Conservation (phyloP, 2,113 vertebrate species). For the Petaurus breviceps region DNA sequence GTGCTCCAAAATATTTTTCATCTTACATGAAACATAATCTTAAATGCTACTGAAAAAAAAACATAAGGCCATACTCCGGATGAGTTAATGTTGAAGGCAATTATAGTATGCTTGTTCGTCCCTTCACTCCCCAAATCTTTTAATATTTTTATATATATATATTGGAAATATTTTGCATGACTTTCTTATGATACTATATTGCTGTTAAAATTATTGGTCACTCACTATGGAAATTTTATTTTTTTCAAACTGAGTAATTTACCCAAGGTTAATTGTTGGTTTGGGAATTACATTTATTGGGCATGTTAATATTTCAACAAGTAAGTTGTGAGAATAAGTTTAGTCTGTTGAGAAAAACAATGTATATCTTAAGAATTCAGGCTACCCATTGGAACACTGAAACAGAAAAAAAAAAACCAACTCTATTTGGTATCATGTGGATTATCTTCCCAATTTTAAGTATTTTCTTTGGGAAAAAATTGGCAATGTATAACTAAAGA, state of each 20-base stretch:
- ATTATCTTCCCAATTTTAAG: background rate
- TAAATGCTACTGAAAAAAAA: background rate
- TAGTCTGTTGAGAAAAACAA: background rate
- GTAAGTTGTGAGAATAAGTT: background rate
- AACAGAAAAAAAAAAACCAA: background rate
- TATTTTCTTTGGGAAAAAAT: background rate
- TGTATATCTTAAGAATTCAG: background rate
- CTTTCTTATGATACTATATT: conserved; percentile 12
- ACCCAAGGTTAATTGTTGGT: background rate
- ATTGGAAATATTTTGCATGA: conserved; percentile 20
- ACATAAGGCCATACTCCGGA: background rate
- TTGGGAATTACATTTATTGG: background rate
- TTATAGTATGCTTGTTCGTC: background rate
- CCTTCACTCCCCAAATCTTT: conserved; percentile 28
- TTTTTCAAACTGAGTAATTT: background rate
- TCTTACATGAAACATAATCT: background rate
- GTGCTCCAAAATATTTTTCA: conserved; percentile 37
- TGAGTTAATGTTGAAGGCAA: background rate
- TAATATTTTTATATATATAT: conserved; percentile 17
- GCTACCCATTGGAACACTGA: background rate
- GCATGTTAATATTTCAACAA: background rate
- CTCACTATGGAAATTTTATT: background rate
- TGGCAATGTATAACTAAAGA: background rate
- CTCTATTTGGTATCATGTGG: background rate
- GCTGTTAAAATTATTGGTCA: background rate